Percentiles rank a stretch among this genome's conserved stretches.
Evolutionary conservation across 2,113 vertebrate genomes (phyloP).

Genomic region (Anser cygnoides): DNA sequence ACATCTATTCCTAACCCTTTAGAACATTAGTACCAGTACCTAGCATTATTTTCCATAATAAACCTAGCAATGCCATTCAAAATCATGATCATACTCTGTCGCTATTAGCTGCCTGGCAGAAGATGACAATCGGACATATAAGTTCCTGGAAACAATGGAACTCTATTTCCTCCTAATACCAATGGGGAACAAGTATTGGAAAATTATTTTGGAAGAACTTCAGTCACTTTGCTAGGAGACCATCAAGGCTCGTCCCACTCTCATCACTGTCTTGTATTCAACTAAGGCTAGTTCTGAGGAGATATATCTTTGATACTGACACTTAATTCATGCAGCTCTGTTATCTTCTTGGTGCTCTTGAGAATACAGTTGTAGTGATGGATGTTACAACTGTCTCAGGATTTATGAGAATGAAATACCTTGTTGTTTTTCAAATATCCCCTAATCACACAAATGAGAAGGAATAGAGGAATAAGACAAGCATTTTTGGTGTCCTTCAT

Average conservation of each 20-base stretch:
- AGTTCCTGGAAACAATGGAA: not conserved
- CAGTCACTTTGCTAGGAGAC: not conserved
- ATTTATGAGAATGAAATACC: not conserved
- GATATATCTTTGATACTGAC: not conserved
- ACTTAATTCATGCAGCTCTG: not conserved
- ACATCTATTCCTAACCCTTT: not conserved
- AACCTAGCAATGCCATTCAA: not conserved
- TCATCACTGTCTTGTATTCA: not conserved
- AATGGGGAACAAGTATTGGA: not conserved
- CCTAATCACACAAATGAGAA: not conserved
- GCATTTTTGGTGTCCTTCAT: not conserved
- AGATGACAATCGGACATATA: not conserved
- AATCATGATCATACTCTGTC: not conserved
- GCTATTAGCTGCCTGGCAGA: not conserved
- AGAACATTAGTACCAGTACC: not conserved
- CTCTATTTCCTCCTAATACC: not conserved
- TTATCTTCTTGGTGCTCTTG: not conserved
- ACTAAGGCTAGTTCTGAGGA: not conserved
- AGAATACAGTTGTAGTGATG: not conserved
- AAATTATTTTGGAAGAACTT: not conserved
- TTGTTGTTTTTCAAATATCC: not conserved
- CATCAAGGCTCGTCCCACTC: not conserved
- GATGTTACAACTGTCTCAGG: not conserved
- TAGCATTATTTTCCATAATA: not conserved
- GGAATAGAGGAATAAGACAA: not conserved